Percentiles rank a stretch among this genome's conserved stretches.
phyloP scores from a whole-genome alignment of 1,140 invertebrate species.

The Caenorhabditis elegans region DNA sequence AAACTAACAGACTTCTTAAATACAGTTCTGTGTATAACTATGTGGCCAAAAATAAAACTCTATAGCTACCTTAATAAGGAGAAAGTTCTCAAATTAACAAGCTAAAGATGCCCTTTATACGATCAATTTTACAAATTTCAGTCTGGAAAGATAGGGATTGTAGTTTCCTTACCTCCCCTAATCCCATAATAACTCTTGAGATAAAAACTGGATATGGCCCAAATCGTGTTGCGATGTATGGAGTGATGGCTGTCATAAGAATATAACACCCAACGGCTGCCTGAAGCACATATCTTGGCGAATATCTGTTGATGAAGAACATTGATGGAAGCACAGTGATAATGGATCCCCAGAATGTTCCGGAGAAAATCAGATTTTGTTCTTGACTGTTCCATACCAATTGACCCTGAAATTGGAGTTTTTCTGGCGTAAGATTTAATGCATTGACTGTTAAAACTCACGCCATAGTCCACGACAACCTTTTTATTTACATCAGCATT shows the following conservation, averaged over 20 bases:
- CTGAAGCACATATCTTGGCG: conserved; percentile 41
- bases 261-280: conserved; percentile 46
- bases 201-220: conserved; percentile 47
- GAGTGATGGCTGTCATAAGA: conserved; percentile 41
- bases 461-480: conserved; percentile 55
- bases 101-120: too few relatives aligned
- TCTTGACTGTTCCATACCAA: conserved; percentile 45
- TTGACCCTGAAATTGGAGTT: conserved; percentile 44
- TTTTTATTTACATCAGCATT: not conserved
- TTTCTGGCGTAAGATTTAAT: too few relatives aligned
- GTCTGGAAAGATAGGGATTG: too few relatives aligned
- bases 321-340: conserved; percentile 49
- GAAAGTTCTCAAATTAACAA: too few relatives aligned
- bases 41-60: too few relatives aligned
- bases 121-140: too few relatives aligned
- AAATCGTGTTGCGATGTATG: conserved; percentile 46
- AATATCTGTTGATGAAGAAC: conserved; percentile 45
- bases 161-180: conserved; percentile 46
- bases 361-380: conserved; percentile 52
- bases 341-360: conserved; percentile 52
- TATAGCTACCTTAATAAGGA: too few relatives aligned
- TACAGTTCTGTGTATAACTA: too few relatives aligned
- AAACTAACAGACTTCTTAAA: too few relatives aligned
- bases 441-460: too few relatives aligned
- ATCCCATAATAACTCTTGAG: conserved; percentile 48